These are phyloP conservation scores for Scarus forsteni DNA, from an alignment of 2,797 vertebrate genomes.

Conservation along the genomic window DNA sequence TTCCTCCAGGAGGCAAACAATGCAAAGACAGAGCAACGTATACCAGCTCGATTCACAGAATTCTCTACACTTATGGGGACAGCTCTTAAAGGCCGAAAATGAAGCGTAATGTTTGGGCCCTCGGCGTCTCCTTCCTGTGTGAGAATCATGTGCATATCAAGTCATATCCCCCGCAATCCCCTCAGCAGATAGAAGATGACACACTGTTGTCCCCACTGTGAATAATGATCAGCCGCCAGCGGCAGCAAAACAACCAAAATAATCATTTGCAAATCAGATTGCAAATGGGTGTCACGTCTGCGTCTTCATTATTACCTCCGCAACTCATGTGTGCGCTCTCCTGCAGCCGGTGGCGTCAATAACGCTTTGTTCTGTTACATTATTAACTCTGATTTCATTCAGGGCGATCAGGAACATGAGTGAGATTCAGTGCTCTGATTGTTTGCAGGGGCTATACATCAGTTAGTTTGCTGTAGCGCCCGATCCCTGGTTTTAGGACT, in stretches of 20 bases:
- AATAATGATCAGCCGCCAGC: slow-evolving; percentile 75
- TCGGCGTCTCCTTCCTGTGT: slow-evolving; percentile 39
- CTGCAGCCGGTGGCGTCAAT: slow-evolving; percentile 34
- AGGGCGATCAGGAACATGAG: slow-evolving; percentile 21
- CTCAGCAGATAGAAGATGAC: slow-evolving; percentile 69
- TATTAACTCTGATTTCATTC: slow-evolving; percentile 18
- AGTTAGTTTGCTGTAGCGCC: slow-evolving; percentile 12
- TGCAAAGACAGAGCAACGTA: neutral
- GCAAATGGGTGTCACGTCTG: slow-evolving; percentile 55
- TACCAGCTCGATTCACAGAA: neutral
- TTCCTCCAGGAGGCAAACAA: slow-evolving; percentile 23
- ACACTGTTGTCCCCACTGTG: slow-evolving; percentile 65
- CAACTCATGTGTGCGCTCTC: slow-evolving; percentile 54
- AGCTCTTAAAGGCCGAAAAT: slow-evolving; percentile 41
- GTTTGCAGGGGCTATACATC: slow-evolving; percentile 33
- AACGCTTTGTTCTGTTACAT: slow-evolving; percentile 33
- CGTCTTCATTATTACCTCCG: slow-evolving; percentile 52
- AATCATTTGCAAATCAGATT: slow-evolving; percentile 76
- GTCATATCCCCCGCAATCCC: slow-evolving; percentile 61
- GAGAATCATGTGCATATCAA: slow-evolving; percentile 61
- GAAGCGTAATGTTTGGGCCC: slow-evolving; percentile 67
- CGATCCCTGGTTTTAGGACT: too few species aligned
- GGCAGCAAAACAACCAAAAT: slow-evolving; percentile 53
- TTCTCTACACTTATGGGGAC: too few species aligned
- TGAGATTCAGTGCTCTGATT: slow-evolving; percentile 29